Conservation (phyloP, 2,797 vertebrate genomes). For the Salmo trutta region DNA sequence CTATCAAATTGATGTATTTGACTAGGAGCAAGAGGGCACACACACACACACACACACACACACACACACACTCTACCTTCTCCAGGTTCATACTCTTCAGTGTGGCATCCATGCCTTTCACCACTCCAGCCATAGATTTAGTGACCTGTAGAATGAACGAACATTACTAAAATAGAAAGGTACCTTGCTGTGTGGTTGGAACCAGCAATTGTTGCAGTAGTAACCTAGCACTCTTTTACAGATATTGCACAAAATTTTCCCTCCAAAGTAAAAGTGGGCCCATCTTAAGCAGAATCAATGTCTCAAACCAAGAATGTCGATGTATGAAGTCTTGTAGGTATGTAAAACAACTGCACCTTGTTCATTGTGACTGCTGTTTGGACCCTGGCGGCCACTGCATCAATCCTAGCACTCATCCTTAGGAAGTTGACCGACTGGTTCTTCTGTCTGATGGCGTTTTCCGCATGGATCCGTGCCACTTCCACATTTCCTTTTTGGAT, state of each 20-base stretch:
- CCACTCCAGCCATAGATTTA: conserved; percentile 91
- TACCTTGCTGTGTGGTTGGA: background rate
- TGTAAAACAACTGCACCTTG: conserved; percentile 54
- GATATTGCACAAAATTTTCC: background rate
- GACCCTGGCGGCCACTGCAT: conserved; percentile 89
- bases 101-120: conserved; percentile 90
- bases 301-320: background rate
- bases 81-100: conserved; percentile 94
- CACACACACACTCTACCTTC: conserved; percentile 74
- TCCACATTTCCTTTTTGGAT: conserved; percentile 93
- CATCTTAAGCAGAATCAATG: background rate
- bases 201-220: background rate
- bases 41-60: too few relatives aligned
- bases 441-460: conserved; percentile 79
- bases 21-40: too few relatives aligned
- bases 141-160: conserved; percentile 79
- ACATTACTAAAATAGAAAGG: background rate
- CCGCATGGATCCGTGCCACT: conserved; percentile 89
- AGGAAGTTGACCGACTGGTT: conserved; percentile 87
- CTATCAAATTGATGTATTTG: too few relatives aligned
- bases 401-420: conserved; percentile 91
- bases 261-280: background rate
- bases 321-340: background rate
- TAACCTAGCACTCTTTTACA: background rate
- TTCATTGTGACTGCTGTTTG: conserved; percentile 92